Percentiles rank a stretch among this genome's conserved stretches.
phyloP scores from a whole-genome alignment of 1,140 invertebrate genomes.

The Dinoponera quadriceps region DNA sequence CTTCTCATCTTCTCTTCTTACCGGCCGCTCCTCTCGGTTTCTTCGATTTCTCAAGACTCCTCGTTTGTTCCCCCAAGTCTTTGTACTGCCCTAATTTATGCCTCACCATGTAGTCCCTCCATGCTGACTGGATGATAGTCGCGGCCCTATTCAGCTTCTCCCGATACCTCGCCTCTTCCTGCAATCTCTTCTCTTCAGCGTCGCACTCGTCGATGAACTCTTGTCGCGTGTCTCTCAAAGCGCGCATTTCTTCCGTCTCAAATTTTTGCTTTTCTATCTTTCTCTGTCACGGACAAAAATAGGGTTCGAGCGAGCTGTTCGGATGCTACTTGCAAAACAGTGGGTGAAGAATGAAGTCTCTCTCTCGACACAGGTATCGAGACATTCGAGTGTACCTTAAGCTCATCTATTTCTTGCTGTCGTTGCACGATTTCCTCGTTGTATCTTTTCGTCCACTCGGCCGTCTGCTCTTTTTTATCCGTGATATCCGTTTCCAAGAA shows the following conservation, averaged over 20 bases:
- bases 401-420: constrained; percentile 73
- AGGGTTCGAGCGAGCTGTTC: not conserved
- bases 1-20: not conserved
- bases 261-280: constrained; percentile 73
- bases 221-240: constrained; percentile 65
- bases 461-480: constrained; percentile 71
- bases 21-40: not conserved
- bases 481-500: constrained; percentile 65
- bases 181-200: constrained; percentile 54
- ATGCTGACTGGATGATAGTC: constrained; percentile 76
- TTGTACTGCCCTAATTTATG: constrained; percentile 73
- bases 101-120: constrained; percentile 80
- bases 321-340: not conserved
- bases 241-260: constrained; percentile 63
- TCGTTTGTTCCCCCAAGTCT: constrained; percentile 57
- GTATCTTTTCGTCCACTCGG: constrained; percentile 72
- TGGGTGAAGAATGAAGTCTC: too few relatives aligned
- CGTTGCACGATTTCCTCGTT: constrained; percentile 72
- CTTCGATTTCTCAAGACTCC: constrained; percentile 64
- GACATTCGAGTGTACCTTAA: constrained; percentile 67
- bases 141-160: constrained; percentile 69
- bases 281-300: constrained; percentile 56
- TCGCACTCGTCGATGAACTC: constrained; percentile 71
- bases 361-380: too few relatives aligned
- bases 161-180: constrained; percentile 66